Base-by-base conservation (phyloP, 2,113 vertebrate genomes). In the Triplophysa dalaica region DNA sequence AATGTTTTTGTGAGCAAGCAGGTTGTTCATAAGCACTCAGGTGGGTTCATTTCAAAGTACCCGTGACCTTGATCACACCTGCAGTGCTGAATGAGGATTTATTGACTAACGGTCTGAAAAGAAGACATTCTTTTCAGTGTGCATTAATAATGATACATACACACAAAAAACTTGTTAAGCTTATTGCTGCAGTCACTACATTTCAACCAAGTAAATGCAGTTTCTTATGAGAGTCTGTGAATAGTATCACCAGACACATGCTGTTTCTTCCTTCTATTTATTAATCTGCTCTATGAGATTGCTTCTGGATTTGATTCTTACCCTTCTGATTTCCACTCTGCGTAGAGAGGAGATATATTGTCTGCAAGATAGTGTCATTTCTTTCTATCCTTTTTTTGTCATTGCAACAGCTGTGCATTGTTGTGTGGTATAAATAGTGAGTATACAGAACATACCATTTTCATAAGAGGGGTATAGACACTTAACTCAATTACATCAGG, bases 251-350 rank as follows among this genome's bases (percentile, higher is more conserved):
- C 43, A 69, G 13, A 50, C 41, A 26, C 67, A n/a, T 33, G 48
- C 68, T 33, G n/a, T 22, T n/a, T 65, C 33, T 17, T 50, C 8
- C 48, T 50, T 21, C 13, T 54, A 70, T 19, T 6, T 19, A 56
- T 78, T 78, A 68, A 84, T 74, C 78, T 67, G 19, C 22, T 50
- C 62, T 77, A 33, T 45, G 56, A 48, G 74, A 83, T 72, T 82
- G 66, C 38, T 29, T 33, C 22, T 66, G 75, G 75, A 66, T 81
- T 78, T 67, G 45, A 74, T 73, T 41, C 41, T 73, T 58, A 64
- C 72, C 76, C 56, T 62, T 68, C 3, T 29, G 70, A 79, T 70
- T 38, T 66, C 56, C 75, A 67, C 54, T 54, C 79, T 58, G 69
- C 83, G 65, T 81, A 63, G 13, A 43, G 63, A 2, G 22, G 14